Evolutionary conservation across 1,140 invertebrate genomes (phyloP).

Genomic region (Drosophila saltans): DNA sequence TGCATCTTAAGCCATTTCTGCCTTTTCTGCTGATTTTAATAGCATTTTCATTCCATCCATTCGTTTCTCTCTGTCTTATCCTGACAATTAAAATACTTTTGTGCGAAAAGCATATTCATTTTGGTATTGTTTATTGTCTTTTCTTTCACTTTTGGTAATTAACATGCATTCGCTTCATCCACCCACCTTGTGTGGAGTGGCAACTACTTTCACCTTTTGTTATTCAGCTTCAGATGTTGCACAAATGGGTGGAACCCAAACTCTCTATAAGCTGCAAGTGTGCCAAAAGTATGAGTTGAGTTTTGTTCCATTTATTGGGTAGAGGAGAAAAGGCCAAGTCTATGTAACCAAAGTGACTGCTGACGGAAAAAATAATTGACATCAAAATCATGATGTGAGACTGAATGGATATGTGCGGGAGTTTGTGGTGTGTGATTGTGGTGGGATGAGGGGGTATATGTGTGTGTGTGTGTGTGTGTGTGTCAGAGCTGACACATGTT

Average conservation of each 20-base stretch:
- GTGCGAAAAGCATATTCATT: slow-evolving; percentile 3
- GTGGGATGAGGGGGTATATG: neutral
- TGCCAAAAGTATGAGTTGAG: slow-evolving; percentile 6
- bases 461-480: slow-evolving; percentile 8
- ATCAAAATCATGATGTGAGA: slow-evolving; percentile 16
- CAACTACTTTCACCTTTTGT: neutral
- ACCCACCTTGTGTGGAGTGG: neutral
- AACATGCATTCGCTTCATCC: slow-evolving; percentile 5
- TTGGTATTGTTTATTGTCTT: slow-evolving; percentile 5
- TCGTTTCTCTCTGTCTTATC: neutral
- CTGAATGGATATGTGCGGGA: neutral
- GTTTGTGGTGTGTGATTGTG: neutral
- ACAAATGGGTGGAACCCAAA: neutral
- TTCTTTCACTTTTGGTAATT: slow-evolving; percentile 15
- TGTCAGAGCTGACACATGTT: slow-evolving; percentile 20
- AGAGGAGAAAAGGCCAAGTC: neutral
- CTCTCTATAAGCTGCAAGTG: neutral
- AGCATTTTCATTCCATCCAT: neutral
- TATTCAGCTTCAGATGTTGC: neutral
- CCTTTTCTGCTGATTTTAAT: too few species aligned
- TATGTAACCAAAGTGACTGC: slow-evolving; percentile 10
- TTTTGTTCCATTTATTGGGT: neutral
- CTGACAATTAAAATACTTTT: slow-evolving; percentile 18
- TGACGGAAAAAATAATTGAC: slow-evolving; percentile 26
- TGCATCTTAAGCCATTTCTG: too few species aligned